Evolutionary conservation across 2,888 invertebrate species (phyloP).

Genomic region (Nowickia ferox): DNA sequence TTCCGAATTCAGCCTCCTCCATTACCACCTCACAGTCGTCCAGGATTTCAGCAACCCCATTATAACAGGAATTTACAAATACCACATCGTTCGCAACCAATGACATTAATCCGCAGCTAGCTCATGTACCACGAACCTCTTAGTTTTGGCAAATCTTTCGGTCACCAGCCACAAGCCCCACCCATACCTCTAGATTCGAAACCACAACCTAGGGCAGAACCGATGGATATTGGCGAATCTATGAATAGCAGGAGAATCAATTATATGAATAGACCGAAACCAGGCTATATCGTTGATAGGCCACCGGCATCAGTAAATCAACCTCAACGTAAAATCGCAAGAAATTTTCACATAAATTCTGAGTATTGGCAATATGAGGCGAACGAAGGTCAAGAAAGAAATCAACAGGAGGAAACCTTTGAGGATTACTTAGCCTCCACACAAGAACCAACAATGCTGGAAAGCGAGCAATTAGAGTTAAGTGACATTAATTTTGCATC

Average conservation of each 20-base stretch:
- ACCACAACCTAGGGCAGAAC: conserved; percentile 2
- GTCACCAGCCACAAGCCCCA: background rate
- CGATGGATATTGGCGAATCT: background rate
- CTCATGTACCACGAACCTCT: no score
- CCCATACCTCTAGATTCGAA: background rate
- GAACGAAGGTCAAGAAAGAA: background rate
- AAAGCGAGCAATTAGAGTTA: background rate
- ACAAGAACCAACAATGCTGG: background rate
- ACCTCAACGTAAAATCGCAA: no score
- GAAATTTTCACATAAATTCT: conserved; percentile 2
- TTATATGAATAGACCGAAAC: conserved; percentile 1
- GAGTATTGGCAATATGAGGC: conserved; percentile 3
- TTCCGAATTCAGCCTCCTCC: background rate
- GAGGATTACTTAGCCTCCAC: no score
- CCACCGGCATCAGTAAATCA: no score
- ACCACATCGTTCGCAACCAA: no score
- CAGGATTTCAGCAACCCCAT: background rate
- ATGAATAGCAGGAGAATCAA: no score
- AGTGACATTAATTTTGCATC: background rate
- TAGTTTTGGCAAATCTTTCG: background rate
- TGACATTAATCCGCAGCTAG: no score
- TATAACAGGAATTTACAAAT: no score
- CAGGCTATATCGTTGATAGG: no score
- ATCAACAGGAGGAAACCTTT: background rate
- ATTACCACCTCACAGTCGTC: background rate